Base-by-base conservation (phyloP, 2,113 vertebrate species). In the Vireo altiloquus region DNA sequence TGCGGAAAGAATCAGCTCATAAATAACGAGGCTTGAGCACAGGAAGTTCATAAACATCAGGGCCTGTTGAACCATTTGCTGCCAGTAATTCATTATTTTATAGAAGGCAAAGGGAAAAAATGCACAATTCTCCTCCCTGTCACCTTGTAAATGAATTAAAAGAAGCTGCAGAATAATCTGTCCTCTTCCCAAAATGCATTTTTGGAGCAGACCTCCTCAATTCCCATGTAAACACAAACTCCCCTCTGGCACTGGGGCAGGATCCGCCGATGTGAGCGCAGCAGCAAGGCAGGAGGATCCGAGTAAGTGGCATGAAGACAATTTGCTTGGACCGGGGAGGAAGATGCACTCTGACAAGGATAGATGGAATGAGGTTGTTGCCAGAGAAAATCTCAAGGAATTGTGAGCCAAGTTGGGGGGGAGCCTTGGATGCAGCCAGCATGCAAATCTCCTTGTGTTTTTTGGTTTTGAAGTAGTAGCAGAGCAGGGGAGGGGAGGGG, bases 261-360 rank as follows among this genome's bases (percentile, higher is more conserved):
- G 89, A 56, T 28, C 11, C 3, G 3, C 77, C 37, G 15, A 4
- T 24, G 72, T 11, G 76, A 11, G 12, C 11, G 14, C 71, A 24
- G 50, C 25, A 52, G 64, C 78, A 27, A 63, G 70, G 69, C 66
- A 65, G 53, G 60, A 94, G 90, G 76, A 84, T 47, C 25, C 2
- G 21, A 87, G 76, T 54, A 70, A 91, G 81, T 53, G 89, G 59
- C 89, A 46, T 15, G 35, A 76, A 89, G 86, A 88, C 90, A 64
- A 94, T 86, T 87, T 74, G 56, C 89, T 92, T 90, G 70, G 92
- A 87, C 70, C 53, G 6, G 61, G 80, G 85, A 94, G 89, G 92
- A 92, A 97, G 94, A 95, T 83, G 39, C 6, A 3, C 87, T 96
- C 88, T 96, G 95, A 96, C 96, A 95, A 82, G 92, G 87, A 90